Percentiles rank a stretch among this genome's conserved stretches.
Conservation (phyloP, 2,888 invertebrate genomes). For the Tuberolachnus salignus region DNA sequence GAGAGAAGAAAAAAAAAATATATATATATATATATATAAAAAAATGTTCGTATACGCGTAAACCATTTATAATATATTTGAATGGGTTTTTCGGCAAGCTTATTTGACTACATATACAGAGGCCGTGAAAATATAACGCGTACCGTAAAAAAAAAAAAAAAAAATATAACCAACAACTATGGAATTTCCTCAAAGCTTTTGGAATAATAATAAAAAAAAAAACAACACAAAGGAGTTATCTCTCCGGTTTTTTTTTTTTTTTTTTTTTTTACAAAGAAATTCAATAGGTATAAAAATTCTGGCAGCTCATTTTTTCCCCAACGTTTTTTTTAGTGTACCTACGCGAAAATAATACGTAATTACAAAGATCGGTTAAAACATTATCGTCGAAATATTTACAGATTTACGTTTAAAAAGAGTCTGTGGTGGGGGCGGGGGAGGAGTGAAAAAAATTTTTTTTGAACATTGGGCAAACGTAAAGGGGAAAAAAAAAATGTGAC, state of each 20-base stretch:
- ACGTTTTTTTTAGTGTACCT: background rate
- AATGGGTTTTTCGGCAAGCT: conserved; percentile 32
- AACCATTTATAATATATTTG: conserved; percentile 37
- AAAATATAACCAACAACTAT: background rate
- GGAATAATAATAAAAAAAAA: background rate
- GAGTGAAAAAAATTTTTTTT: background rate
- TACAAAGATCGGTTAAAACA: background rate
- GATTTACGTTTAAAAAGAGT: background rate
- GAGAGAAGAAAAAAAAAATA: no score
- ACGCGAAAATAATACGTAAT: conserved; percentile 1
- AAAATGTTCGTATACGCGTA: background rate
- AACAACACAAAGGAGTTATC: conserved; percentile 14
- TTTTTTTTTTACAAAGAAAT: conserved; percentile 8
- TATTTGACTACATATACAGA: conserved; percentile 1
- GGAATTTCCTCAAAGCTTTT: background rate
- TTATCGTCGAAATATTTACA: background rate
- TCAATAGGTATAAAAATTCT: conserved; percentile 16
- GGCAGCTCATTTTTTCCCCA: conserved; percentile 13
- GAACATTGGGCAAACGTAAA: no score
- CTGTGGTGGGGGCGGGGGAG: background rate
- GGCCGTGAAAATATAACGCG: conserved; percentile 9
- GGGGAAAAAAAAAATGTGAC: no score
- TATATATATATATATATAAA: background rate
- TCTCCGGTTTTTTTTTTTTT: conserved; percentile 9
- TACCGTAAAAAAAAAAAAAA: background rate